A percentile compares a stretch with the other conserved stretches of the same genome.
These are phyloP conservation scores for Xenopus borealis DNA, from an alignment of 2,113 vertebrate genomes.

Conservation along the genomic window DNA sequence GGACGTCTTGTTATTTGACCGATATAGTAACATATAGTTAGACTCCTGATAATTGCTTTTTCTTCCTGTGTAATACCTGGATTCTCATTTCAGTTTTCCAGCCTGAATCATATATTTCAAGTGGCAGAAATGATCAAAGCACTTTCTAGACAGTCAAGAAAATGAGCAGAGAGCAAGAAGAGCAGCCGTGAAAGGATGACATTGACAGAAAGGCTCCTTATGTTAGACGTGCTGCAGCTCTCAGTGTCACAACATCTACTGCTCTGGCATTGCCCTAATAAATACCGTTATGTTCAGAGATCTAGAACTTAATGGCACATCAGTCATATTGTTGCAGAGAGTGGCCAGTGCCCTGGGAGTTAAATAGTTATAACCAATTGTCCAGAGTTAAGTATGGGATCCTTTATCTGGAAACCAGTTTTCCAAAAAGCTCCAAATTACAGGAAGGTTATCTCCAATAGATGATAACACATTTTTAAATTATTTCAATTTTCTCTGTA, in stretches of 20 bases:
- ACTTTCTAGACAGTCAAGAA: constrained; percentile 38
- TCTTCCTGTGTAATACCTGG: constrained; percentile 33
- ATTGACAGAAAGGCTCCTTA: constrained; percentile 31
- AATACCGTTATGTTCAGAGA: not conserved
- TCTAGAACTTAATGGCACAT: not conserved
- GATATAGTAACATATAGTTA: constrained; percentile 39
- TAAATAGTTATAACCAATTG: too few relatives aligned
- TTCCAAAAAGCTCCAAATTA: too few relatives aligned
- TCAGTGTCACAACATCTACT: constrained; percentile 25
- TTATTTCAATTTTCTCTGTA: too few relatives aligned
- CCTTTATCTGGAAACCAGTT: too few relatives aligned
- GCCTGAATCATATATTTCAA: constrained; percentile 42
- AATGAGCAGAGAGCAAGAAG: constrained; percentile 33
- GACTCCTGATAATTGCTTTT: constrained; percentile 35
- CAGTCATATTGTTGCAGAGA: too few relatives aligned
- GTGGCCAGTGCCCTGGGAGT: too few relatives aligned
- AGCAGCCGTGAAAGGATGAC: constrained; percentile 33
- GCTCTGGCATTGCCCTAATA: not conserved
- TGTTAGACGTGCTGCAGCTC: constrained; percentile 8
- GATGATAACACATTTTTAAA: too few relatives aligned
- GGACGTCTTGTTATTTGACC: constrained; percentile 22
- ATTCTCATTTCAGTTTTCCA: constrained; percentile 42
- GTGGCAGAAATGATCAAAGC: constrained; percentile 45
- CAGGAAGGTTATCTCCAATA: too few relatives aligned
- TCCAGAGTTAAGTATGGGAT: too few relatives aligned